A percentile compares a stretch with the other conserved stretches of the same genome.
These are phyloP conservation scores for Mesoligia furuncula DNA, from an alignment of 2,888 invertebrate genomes.

Conservation along the genomic window DNA sequence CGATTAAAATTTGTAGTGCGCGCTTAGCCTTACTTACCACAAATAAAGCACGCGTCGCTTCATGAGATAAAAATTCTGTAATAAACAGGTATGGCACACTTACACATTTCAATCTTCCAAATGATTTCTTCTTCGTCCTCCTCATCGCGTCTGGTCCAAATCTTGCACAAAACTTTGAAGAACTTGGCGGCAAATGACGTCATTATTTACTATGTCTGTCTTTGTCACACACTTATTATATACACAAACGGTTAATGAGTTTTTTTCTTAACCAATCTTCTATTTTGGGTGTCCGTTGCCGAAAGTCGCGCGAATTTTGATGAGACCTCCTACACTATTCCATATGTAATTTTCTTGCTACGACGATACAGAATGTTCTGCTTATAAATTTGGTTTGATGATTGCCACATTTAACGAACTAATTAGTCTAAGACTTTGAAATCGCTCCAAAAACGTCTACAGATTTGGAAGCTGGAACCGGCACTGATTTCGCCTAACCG, in stretches of 20 bases:
- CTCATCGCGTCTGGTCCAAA: conserved; percentile 56
- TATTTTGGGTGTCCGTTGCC: not conserved
- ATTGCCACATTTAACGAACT: conserved; percentile 16
- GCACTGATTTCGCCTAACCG: conserved; percentile 32
- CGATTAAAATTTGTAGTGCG: too few species aligned
- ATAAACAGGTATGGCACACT: conserved; percentile 23
- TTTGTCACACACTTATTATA: conserved; percentile 28
- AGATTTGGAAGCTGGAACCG: conserved; percentile 3
- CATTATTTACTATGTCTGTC: conserved; percentile 41
- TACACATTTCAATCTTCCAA: conserved; percentile 62
- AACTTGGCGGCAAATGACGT: conserved; percentile 44
- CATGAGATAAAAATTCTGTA: too few species aligned
- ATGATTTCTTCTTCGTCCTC: conserved; percentile 64
- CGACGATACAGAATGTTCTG: not conserved
- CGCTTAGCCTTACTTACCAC: too few species aligned
- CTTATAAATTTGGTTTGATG: conserved; percentile 3
- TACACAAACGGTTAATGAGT: not conserved
- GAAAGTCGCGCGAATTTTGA: conserved; percentile 6
- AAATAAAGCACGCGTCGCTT: too few species aligned
- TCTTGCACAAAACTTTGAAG: conserved; percentile 55
- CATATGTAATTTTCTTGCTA: not conserved
- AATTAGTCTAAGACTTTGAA: conserved; percentile 12
- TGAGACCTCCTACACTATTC: conserved; percentile 11
- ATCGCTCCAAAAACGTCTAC: conserved; percentile 32
- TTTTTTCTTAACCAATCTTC: not conserved